phyloP scores from a whole-genome alignment of 2,113 vertebrate species.

The Hiodon alosoides region DNA sequence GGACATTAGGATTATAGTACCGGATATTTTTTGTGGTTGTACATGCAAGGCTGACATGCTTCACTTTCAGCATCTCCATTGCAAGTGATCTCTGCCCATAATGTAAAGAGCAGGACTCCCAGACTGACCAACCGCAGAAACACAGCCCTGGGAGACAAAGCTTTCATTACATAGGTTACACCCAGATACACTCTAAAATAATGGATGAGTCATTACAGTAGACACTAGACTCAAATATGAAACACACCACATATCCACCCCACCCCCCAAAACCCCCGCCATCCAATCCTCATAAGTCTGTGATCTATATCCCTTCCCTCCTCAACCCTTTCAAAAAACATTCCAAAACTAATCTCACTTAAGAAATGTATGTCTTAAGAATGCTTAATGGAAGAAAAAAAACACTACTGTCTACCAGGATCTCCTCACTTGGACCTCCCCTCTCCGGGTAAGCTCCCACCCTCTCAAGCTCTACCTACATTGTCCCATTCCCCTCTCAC shows the following conservation, averaged over 20 bases:
- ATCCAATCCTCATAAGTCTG: background rate
- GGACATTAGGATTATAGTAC: conserved; percentile 47
- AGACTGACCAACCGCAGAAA: conserved; percentile 72
- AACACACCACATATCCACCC: background rate
- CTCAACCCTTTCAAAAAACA: background rate
- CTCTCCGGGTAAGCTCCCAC: background rate
- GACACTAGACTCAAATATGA: background rate
- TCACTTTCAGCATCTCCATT: accelerated
- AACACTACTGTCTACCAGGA: background rate
- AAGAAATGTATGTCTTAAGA: no score
- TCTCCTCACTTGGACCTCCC: background rate
- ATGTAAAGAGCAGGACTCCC: conserved; percentile 62
- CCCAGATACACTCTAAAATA: background rate
- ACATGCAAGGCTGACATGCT: conserved; percentile 56
- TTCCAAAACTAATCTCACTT: no score
- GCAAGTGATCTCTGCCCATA: conserved; percentile 78
- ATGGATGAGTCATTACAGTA: background rate
- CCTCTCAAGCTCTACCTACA: background rate
- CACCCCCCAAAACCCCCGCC: background rate
- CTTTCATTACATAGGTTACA: background rate
- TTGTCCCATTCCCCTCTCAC: conserved; percentile 34
- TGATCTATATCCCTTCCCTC: background rate
- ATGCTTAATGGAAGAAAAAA: no score
- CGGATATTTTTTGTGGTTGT: conserved; percentile 57
- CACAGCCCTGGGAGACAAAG: conserved; percentile 59